Evolutionary conservation across 1,140 invertebrate species (phyloP).

Genomic region (Samia ricini): DNA sequence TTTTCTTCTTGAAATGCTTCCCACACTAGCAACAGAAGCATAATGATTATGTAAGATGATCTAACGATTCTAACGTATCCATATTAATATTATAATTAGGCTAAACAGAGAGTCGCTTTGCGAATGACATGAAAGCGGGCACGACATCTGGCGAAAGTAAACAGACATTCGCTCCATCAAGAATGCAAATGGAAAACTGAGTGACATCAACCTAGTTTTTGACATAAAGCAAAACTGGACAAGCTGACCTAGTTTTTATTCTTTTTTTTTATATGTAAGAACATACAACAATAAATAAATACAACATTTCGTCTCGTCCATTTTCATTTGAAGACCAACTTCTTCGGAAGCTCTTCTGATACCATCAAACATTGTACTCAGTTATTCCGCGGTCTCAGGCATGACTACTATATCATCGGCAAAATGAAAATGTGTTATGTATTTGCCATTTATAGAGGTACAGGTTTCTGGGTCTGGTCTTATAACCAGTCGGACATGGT

Average conservation of each 20-base stretch:
- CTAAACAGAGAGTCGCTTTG: not conserved
- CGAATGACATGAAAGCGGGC: not conserved
- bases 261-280: not conserved
- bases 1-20: not conserved
- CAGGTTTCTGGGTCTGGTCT: too few species aligned
- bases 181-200: constrained; percentile 6
- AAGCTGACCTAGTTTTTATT: not conserved
- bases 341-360: too few species aligned
- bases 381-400: too few species aligned
- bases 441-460: too few species aligned
- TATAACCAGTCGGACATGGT: too few species aligned
- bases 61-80: not conserved
- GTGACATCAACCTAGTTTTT: constrained; percentile 7
- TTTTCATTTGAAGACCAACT: too few species aligned
- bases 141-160: constrained; percentile 4
- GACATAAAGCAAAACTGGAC: not conserved
- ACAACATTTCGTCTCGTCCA: too few species aligned
- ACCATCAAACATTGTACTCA: too few species aligned
- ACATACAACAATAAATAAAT: too few species aligned
- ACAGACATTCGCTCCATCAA: constrained; percentile 1
- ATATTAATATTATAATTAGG: not conserved
- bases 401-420: too few species aligned
- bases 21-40: not conserved
- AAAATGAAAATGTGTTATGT: too few species aligned
- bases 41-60: not conserved